Percentiles rank a stretch among this genome's conserved stretches.
phyloP scores from a whole-genome alignment of 2,888 invertebrate species.

The Limnephilus rhombicus region DNA sequence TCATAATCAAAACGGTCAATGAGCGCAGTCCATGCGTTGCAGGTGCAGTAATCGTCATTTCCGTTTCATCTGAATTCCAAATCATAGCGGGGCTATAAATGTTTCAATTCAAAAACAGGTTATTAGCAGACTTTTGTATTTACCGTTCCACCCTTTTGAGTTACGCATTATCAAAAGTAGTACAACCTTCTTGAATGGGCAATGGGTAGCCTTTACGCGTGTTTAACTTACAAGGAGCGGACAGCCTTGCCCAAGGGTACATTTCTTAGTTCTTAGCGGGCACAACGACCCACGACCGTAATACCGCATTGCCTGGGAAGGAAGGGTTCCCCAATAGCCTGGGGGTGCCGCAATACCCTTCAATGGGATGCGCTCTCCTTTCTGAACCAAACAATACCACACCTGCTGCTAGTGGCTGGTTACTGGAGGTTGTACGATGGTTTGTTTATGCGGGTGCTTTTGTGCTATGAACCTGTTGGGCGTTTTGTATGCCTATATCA shows the following conservation, averaged over 20 bases:
- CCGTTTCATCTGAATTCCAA: no score
- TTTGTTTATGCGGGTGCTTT: background rate
- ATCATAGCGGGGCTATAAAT: no score
- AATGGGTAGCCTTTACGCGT: constrained; percentile 6
- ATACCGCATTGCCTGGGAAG: background rate
- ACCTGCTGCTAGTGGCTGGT: background rate
- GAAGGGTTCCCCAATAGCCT: constrained; percentile 26
- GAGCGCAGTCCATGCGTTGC: no score
- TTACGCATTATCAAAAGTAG: constrained; percentile 7
- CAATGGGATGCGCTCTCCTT: constrained; percentile 18
- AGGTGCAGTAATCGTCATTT: no score
- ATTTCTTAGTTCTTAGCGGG: background rate
- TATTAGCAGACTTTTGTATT: background rate
- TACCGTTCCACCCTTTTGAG: background rate
- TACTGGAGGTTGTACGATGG: background rate
- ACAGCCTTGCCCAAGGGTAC: constrained; percentile 52
- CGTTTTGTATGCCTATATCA: background rate
- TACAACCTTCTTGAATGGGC: constrained; percentile 4
- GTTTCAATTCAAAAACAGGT: no score
- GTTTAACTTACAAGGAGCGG: background rate
- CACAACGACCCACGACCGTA: background rate
- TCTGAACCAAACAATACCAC: background rate
- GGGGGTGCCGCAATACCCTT: constrained; percentile 32
- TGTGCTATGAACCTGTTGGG: background rate
- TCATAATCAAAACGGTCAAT: no score